Conservation (phyloP, 2,797 vertebrate species). For the Enteromius fasciolatus region DNA sequence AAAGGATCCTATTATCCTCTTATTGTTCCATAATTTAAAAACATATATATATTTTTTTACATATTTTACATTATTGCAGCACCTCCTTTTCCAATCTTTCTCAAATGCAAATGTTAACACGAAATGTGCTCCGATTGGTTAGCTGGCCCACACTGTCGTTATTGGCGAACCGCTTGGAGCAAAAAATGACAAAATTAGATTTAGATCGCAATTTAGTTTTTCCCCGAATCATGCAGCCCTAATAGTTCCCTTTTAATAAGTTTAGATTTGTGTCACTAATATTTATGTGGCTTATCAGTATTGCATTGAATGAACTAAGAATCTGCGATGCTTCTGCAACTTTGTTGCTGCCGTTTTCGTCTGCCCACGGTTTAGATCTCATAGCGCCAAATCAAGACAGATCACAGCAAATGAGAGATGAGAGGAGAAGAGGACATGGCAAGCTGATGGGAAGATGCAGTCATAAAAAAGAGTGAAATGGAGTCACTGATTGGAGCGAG, state of each 20-base stretch:
- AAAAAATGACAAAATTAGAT: background rate
- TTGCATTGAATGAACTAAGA: background rate
- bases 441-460: conserved; percentile 44
- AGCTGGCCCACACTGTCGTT: background rate
- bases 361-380: conserved; percentile 14
- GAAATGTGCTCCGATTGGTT: background rate
- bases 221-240: background rate
- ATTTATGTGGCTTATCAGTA: background rate
- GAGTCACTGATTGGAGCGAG: conserved; percentile 30
- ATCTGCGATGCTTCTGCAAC: background rate
- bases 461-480: conserved; percentile 19
- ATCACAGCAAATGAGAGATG: conserved; percentile 24
- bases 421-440: conserved; percentile 36
- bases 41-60: too few species aligned
- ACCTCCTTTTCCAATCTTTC: background rate
- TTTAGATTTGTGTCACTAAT: background rate
- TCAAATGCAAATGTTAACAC: background rate
- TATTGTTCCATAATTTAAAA: background rate
- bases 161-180: background rate
- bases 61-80: background rate
- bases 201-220: background rate
- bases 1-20: background rate
- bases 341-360: background rate
- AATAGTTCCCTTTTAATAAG: background rate
- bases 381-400: conserved; percentile 41